Evolutionary conservation across 2,113 vertebrate species (phyloP).

Genomic region (Chaetodon auriga): DNA sequence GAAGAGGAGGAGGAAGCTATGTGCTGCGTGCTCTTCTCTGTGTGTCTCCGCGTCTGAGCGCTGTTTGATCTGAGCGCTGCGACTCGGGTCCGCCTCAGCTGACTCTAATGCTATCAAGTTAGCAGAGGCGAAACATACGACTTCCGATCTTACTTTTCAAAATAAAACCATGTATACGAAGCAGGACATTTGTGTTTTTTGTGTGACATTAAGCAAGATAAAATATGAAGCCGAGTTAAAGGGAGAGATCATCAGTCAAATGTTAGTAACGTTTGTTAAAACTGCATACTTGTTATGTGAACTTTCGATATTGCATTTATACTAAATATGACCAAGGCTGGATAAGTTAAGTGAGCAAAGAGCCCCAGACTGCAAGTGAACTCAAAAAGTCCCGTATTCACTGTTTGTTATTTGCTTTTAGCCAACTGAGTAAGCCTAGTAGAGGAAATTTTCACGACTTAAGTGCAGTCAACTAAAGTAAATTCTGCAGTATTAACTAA

Average conservation of each 20-base stretch:
- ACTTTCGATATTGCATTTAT: no score
- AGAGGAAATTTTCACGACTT: background rate
- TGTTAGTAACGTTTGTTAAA: no score
- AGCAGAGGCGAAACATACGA: fast-evolving
- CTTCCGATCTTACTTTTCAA: slow-evolving; percentile 32
- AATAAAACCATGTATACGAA: slow-evolving; percentile 20
- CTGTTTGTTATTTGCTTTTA: background rate
- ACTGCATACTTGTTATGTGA: no score
- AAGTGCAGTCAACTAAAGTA: background rate
- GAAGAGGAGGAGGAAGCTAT: background rate
- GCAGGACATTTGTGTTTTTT: background rate
- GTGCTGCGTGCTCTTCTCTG: background rate
- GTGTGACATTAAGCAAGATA: background rate
- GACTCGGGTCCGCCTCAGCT: background rate
- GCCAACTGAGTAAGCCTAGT: background rate
- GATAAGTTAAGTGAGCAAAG: no score
- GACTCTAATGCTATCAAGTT: background rate
- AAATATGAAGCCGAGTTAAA: background rate
- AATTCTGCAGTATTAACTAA: no score
- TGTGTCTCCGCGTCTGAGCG: background rate
- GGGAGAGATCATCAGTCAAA: background rate
- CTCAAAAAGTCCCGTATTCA: no score
- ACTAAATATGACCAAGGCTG: no score
- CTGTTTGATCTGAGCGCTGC: slow-evolving; percentile 23
- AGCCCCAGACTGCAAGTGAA: no score